These are phyloP conservation scores for Pterophyllum scalare DNA, from an alignment of 2,113 vertebrate genomes.

Conservation along the genomic window DNA sequence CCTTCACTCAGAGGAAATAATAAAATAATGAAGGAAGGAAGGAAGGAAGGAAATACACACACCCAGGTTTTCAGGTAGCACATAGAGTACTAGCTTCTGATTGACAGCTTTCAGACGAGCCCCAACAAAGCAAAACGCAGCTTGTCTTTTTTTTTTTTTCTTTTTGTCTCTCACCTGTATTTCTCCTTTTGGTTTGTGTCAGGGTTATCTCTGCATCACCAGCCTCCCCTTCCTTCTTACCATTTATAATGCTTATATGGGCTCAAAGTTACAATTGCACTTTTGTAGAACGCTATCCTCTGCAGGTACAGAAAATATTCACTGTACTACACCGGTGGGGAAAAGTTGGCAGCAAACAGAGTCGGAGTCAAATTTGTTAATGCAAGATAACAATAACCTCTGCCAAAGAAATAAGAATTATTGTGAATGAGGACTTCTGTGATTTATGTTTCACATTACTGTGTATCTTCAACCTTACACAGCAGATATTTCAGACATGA, in stretches of 20 bases:
- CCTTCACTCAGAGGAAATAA: not conserved
- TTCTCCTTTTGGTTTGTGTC: not conserved
- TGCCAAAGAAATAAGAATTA: conserved; percentile 30
- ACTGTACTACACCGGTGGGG: not conserved
- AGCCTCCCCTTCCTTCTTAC: conserved; percentile 6
- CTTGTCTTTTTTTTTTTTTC: not conserved
- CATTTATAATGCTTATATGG: conserved; percentile 26
- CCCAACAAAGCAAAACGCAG: not conserved
- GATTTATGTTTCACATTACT: conserved; percentile 39
- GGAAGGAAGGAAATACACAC: not conserved
- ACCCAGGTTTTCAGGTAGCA: not conserved
- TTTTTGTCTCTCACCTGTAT: not conserved
- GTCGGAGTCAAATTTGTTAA: conserved; percentile 30
- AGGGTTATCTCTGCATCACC: not conserved
- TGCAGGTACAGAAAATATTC: conserved; percentile 32
- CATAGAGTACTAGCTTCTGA: not conserved
- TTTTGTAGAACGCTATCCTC: conserved; percentile 26
- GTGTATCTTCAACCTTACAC: conserved; percentile 18
- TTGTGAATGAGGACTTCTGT: conserved; percentile 18
- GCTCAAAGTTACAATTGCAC: conserved; percentile 29
- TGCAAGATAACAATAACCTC: conserved; percentile 36
- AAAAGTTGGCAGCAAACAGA: conserved; percentile 1
- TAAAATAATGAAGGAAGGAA: not conserved
- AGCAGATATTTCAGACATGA: conserved; percentile 24
- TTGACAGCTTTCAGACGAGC: not conserved